Conservation (phyloP, 1,140 invertebrate genomes). For the Cherax quadricarinatus region DNA sequence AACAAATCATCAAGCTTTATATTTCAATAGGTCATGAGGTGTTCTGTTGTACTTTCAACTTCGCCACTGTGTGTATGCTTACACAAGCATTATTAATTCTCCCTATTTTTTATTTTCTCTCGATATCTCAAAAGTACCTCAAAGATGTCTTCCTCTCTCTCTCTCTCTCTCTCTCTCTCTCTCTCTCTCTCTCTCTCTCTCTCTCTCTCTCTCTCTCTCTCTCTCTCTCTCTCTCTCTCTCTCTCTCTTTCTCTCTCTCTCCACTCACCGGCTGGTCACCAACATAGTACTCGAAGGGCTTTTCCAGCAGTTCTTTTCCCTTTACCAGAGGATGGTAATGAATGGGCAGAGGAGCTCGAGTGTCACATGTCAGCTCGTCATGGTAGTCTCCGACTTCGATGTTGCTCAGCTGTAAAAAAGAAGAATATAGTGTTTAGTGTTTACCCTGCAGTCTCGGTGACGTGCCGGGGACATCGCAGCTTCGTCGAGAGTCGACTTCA, state of each 20-base stretch:
- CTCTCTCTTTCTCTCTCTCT: background rate
- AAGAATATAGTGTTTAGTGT: no score
- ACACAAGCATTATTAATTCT: no score
- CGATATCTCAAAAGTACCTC: no score
- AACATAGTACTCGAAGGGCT: conserved; percentile 7
- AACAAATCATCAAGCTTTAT: no score
- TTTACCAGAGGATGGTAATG: conserved; percentile 16
- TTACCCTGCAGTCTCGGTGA: no score
- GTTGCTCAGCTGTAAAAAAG: conserved; percentile 10
- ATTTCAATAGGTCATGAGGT: no score
- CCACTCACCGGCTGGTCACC: background rate
- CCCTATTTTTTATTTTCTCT: no score
- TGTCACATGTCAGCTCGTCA: conserved; percentile 5
- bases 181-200: background rate
- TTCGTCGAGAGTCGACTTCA: no score
- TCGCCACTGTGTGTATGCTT: no score
- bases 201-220: background rate
- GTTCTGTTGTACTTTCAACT: no score
- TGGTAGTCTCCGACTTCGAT: conserved; percentile 16
- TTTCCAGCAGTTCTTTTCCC: background rate
- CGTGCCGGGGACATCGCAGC: no score
- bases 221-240: background rate
- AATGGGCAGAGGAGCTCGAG: conserved; percentile 7
- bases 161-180: background rate
- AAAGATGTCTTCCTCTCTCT: no score